Percentiles rank a stretch among this genome's conserved stretches.
These are phyloP conservation scores for Gadus chalcogrammus DNA, from an alignment of 2,113 vertebrate species.

Conservation along the genomic window DNA sequence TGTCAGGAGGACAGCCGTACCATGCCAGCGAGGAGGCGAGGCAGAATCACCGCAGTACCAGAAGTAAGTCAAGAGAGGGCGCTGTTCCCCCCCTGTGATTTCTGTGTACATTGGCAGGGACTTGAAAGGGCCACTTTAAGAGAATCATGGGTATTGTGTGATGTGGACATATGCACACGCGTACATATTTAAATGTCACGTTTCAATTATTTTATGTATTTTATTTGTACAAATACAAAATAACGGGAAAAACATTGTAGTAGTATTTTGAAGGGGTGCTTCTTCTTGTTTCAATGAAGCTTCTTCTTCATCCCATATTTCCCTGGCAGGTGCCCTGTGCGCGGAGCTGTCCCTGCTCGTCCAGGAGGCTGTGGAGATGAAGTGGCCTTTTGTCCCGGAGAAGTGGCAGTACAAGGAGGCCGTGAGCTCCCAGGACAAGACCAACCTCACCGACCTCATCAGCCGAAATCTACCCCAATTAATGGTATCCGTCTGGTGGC, in stretches of 20 bases:
- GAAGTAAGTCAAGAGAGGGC: slow-evolving; percentile 75
- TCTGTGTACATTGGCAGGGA: too few relatives aligned
- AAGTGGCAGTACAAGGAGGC: slow-evolving; percentile 94
- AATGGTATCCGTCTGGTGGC: slow-evolving; percentile 75
- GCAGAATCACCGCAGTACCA: slow-evolving; percentile 57
- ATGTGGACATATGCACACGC: too few relatives aligned
- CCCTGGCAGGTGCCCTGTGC: slow-evolving; percentile 74
- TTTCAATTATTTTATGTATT: too few relatives aligned
- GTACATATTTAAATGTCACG: too few relatives aligned
- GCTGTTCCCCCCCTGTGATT: background rate
- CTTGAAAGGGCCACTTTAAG: too few relatives aligned
- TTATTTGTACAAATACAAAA: too few relatives aligned
- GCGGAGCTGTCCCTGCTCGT: slow-evolving; percentile 82
- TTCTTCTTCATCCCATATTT: too few relatives aligned
- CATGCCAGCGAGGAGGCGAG: slow-evolving; percentile 40
- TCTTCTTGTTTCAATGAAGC: too few relatives aligned
- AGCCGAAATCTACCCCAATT: slow-evolving; percentile 72
- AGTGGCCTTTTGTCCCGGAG: slow-evolving; percentile 96
- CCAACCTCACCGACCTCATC: slow-evolving; percentile 86
- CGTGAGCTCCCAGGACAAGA: slow-evolving; percentile 81
- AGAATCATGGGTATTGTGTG: too few relatives aligned
- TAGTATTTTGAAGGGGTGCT: too few relatives aligned
- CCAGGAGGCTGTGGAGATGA: slow-evolving; percentile 87
- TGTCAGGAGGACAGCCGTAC: slow-evolving; percentile 22
- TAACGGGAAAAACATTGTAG: too few relatives aligned